phyloP scores from a whole-genome alignment of 30 jellyfish, hydroid and myxozoan species.

The Rhopilema esculentum region DNA sequence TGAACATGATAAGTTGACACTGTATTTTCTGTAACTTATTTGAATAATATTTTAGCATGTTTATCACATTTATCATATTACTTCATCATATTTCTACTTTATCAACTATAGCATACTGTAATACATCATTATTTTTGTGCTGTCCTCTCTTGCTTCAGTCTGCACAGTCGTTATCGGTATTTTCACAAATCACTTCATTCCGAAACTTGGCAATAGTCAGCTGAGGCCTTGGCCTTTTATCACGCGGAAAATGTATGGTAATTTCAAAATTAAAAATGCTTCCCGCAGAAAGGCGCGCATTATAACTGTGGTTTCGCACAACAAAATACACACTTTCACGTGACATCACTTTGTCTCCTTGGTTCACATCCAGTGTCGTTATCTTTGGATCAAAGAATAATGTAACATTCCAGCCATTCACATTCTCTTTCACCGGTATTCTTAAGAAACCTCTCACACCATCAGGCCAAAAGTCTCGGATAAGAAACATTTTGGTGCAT shows the following conservation, averaged over 20 bases:
- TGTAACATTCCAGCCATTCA: conserved; percentile 63
- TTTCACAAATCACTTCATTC: conserved; percentile 36
- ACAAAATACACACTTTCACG: conserved; percentile 21
- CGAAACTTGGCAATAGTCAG: conserved; percentile 25
- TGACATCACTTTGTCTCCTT: conserved; percentile 50
- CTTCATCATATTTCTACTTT: too few species aligned
- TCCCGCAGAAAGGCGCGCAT: conserved; percentile 33
- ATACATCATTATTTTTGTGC: neutral
- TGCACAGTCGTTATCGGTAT: neutral
- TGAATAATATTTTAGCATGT: too few species aligned
- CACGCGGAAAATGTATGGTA: conserved; percentile 48
- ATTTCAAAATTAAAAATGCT: conserved; percentile 22
- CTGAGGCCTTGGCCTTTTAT: conserved; percentile 34
- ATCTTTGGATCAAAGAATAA: conserved; percentile 16
- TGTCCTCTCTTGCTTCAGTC: neutral
- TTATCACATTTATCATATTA: too few species aligned
- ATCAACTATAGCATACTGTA: too few species aligned
- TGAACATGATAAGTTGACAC: too few species aligned
- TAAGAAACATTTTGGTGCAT: conserved; percentile 32
- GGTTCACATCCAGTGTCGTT: conserved; percentile 50
- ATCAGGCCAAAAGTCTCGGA: conserved; percentile 51
- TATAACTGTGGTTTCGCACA: conserved; percentile 35
- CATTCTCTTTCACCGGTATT: conserved; percentile 39
- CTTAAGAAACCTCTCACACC: conserved; percentile 57
- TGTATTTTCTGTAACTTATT: too few species aligned